A percentile compares a stretch with the other conserved stretches of the same genome.
These are phyloP conservation scores for Caenorhabditis japonica DNA, from an alignment of 2,888 invertebrate species.

Conservation along the genomic window DNA sequence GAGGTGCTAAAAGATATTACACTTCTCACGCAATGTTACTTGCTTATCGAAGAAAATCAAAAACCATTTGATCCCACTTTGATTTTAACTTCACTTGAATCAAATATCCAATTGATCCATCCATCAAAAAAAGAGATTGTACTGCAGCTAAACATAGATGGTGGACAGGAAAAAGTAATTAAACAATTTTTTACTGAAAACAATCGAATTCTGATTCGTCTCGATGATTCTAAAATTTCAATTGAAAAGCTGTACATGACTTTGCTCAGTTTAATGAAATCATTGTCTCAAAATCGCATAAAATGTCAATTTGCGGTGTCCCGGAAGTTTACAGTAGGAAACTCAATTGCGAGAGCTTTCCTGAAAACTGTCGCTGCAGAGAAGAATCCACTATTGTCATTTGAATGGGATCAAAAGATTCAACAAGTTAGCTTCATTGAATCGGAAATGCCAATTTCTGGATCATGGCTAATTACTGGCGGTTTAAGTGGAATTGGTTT, in stretches of 20 bases:
- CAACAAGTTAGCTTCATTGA: conserved; percentile 41
- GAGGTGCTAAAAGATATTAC: neutral
- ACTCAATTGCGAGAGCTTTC: conserved; percentile 52
- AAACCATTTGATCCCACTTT: neutral
- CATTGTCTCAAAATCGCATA: conserved; percentile 17
- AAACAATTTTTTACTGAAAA: neutral
- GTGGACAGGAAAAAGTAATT: conserved; percentile 18
- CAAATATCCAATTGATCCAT: neutral
- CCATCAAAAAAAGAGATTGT: neutral
- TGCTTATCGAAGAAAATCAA: conserved; percentile 6
- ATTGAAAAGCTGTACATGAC: conserved; percentile 29
- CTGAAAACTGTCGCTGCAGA: conserved; percentile 63
- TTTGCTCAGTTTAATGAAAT: conserved; percentile 36
- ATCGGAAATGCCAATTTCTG: conserved; percentile 7
- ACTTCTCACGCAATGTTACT: conserved; percentile 20
- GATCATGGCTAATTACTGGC: conserved; percentile 71
- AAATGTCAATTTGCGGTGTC: conserved; percentile 35
- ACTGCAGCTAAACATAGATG: conserved; percentile 13
- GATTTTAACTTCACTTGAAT: neutral
- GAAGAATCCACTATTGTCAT: conserved; percentile 51
- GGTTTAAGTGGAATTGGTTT: conserved; percentile 73
- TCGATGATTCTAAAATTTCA: conserved; percentile 15
- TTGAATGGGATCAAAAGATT: conserved; percentile 57
- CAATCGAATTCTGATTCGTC: conserved; percentile 5
- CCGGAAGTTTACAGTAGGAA: conserved; percentile 17